Evolutionary conservation across 2,797 vertebrate genomes (phyloP), one percentile per base, ranked within the genome.

Genomic region (Chiroxiphia lanceolata): DNA sequence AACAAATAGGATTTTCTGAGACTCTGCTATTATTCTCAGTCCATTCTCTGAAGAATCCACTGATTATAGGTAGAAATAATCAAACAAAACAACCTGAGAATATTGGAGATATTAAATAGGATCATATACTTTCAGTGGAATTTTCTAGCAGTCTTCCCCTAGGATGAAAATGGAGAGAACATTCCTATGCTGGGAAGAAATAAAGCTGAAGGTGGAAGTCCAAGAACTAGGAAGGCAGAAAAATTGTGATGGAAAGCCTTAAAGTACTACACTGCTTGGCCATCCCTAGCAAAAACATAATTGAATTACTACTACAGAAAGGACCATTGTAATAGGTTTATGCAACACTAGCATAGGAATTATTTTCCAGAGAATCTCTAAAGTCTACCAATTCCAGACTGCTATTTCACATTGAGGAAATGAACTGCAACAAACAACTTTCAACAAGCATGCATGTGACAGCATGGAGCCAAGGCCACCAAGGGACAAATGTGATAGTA

Each of bases 401-500:
- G 29, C 44, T 65, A 31, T 33, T 63, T 76, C 25, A 54, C 0
- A 1, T 17, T 27, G 59, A 57, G 64, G 67, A 63, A 91, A 87
- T 18, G 18, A 27, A 26, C 19, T 23, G 3, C 40, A 54, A 69
- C 10, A 34, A 68, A 17, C 3, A 60, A 23, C 10, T 85, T 90
- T 45, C 29, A 38, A 33, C 11, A 87, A 59, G 6, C 8, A 26
- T 53, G 16, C 10, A 19, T n/a, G 4, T 34, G 23, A 45, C 5
- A 71, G 8, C 6, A 16, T 18, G 23, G 17, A 77, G 7, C 16
- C 19, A n/a, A 71, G 34, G 12, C 3, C 16, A 60, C 4, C 8
- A 29, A 4, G 12, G 5, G 4, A 38, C 11, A 83, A 33, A 19
- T 56, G 5, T 15, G 2, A 33, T 3, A 34, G 3, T 1, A 48